These are phyloP conservation scores for Fringilla coelebs DNA, from an alignment of 2,797 vertebrate genomes.

Conservation along the genomic window DNA sequence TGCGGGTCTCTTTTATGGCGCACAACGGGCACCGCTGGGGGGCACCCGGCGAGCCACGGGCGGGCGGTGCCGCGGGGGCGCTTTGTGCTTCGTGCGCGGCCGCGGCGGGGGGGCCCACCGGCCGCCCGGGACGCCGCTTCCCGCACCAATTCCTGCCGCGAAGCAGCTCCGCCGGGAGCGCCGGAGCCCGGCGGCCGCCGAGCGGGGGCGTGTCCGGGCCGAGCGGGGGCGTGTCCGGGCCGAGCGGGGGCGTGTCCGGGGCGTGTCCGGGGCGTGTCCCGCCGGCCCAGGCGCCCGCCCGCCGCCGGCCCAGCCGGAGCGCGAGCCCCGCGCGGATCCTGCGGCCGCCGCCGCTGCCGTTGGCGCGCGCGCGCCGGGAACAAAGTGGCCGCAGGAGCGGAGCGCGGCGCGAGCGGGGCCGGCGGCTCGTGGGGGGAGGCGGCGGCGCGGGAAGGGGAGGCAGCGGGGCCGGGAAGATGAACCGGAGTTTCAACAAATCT, in stretches of 20 bases:
- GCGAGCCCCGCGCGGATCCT: not conserved
- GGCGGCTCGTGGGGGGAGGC: not conserved
- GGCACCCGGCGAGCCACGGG: accelerated
- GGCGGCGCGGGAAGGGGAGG: not conserved
- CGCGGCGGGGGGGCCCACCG: not conserved
- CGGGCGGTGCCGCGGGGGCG: accelerated
- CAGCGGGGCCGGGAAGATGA: conserved; percentile 82
- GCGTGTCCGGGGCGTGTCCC: not conserved
- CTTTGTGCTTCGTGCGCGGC: not conserved
- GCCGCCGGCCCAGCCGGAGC: not conserved
- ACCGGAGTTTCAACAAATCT: conserved; percentile 92
- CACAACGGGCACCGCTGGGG: not conserved
- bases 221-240: not conserved
- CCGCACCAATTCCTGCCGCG: accelerated
- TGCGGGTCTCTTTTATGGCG: accelerated
- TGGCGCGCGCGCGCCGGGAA: not conserved
- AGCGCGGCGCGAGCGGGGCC: not conserved
- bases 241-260: not conserved
- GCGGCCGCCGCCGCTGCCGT: not conserved
- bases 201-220: not conserved
- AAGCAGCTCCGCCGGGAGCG: not conserved
- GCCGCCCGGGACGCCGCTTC: not conserved
- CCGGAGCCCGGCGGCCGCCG: no score
- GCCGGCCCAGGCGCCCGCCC: not conserved
- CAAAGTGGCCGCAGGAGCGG: not conserved